A percentile compares a stretch with the other conserved stretches of the same genome.
phyloP scores from a whole-genome alignment of 2,797 vertebrate species.

The Myotis daubentonii region DNA sequence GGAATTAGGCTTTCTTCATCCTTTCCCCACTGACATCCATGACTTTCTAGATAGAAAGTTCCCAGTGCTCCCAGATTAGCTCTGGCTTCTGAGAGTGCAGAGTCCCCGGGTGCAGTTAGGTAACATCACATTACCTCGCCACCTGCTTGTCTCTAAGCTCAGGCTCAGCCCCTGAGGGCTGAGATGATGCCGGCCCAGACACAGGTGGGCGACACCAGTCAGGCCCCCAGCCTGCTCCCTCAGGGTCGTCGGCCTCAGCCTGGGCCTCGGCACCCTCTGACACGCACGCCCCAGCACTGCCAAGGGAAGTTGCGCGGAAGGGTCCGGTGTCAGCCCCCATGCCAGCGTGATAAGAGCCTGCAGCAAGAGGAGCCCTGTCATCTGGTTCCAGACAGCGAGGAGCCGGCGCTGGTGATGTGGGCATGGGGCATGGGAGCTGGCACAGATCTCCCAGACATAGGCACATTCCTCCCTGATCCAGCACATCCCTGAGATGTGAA shows the following conservation, averaged over 20 bases:
- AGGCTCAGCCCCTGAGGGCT: not conserved
- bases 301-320: not conserved
- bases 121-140: not conserved
- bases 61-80: not conserved
- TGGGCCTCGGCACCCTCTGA: not conserved
- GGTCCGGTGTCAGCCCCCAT: slow-evolving; percentile 16
- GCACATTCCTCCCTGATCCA: slow-evolving; percentile 56
- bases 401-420: not conserved
- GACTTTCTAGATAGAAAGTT: not conserved
- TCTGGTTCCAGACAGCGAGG: slow-evolving; percentile 11
- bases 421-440: not conserved
- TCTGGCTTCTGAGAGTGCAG: not conserved
- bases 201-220: not conserved
- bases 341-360: not conserved
- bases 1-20: not conserved
- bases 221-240: not conserved
- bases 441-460: not conserved
- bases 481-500: slow-evolving; percentile 67
- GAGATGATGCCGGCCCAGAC: not conserved
- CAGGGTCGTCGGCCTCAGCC: not conserved
- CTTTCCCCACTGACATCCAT: not conserved
- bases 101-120: not conserved
- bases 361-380: not conserved
- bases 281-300: not conserved
- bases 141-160: not conserved